Base-by-base conservation (phyloP, 2,797 vertebrate genomes). In the Oreochromis grahami region DNA sequence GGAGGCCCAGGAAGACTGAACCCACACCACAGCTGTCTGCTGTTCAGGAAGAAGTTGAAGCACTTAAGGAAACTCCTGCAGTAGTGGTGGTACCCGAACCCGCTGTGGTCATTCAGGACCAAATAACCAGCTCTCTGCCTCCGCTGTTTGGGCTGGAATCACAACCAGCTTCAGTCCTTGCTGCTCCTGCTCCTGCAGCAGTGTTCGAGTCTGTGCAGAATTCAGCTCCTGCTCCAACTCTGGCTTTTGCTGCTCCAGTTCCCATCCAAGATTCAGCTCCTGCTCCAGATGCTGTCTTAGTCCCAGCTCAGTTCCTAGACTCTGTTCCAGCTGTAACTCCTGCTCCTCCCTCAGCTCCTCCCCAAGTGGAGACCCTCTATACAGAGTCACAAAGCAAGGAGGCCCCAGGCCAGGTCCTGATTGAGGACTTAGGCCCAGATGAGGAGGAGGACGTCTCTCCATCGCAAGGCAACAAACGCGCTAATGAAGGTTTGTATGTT, bases 341-440 rank as follows among this genome's bases (percentile, higher is more conserved):
- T 32, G 79, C 34, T 82, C 77, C 87, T 29, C 24, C 34, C 1
- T 2, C 41, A 52, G 84, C 52, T 53, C 77, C 80, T 51, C 48
- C 77, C 24, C 87, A 80, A 81, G 84, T 85, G 58, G 89, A 93
- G 80, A 82, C 76, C 50, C 38, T 89, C 1, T 2, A 79, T 84
- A 9, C 74, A 76, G 91, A 87, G 26, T 15, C 81, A 1, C 78
- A 93, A 32, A 90, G 7, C 41, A 86, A 77, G 14, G 90, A 89
- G 24, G 36, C 24, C 43, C 53, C 76, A 8, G 86, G 90, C 36
- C 90, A 86, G 85, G 87, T 96, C 83, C 70, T 93, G 81, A 95
- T 97, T 56, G 95, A 96, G 80, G 96, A 96, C 72, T 70, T 96
- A 78, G 95, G 94, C 6, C 90, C 94, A 11, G 90, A 91, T 17